A percentile compares a stretch with the other conserved stretches of the same genome.
Evolutionary conservation across 2,797 vertebrate species (phyloP).

Genomic region (Coregonus suidteri): DNA sequence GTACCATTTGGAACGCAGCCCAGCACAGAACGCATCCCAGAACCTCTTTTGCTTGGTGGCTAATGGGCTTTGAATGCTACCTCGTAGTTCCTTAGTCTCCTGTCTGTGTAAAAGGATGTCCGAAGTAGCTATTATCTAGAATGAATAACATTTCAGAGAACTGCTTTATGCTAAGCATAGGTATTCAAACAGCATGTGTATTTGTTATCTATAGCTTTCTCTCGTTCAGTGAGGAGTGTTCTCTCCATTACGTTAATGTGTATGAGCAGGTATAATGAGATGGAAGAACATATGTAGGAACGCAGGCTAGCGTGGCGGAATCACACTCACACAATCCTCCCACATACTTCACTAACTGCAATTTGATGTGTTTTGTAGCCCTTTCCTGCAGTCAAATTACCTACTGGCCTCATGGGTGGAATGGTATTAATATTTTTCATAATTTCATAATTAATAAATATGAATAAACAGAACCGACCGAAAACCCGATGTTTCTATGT

Average conservation of each 20-base stretch:
- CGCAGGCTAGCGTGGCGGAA: constrained; percentile 24
- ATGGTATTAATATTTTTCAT: neutral
- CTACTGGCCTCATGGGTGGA: neutral
- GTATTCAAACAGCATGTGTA: constrained; percentile 21
- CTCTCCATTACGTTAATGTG: constrained; percentile 40
- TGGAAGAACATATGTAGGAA: constrained; percentile 1
- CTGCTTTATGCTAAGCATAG: constrained; percentile 31
- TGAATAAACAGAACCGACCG: too few relatives aligned
- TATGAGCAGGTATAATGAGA: constrained; percentile 32
- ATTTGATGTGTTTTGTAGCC: too few relatives aligned
- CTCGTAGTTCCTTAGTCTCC: neutral
- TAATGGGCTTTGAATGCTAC: neutral
- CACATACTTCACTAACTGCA: neutral
- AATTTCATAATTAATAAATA: neutral
- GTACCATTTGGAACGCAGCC: neutral
- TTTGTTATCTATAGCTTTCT: constrained; percentile 9
- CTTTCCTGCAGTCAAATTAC: too few relatives aligned
- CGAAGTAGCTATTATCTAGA: neutral
- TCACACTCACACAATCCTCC: constrained; percentile 14
- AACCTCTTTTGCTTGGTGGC: neutral
- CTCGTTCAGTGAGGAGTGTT: constrained; percentile 4
- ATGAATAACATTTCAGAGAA: neutral
- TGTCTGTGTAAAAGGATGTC: neutral
- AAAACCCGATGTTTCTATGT: too few relatives aligned
- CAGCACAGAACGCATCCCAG: neutral